Percentiles rank a stretch among this genome's conserved stretches.
Conservation (phyloP, 2,888 invertebrate species). For the Dioctria rufipes region DNA sequence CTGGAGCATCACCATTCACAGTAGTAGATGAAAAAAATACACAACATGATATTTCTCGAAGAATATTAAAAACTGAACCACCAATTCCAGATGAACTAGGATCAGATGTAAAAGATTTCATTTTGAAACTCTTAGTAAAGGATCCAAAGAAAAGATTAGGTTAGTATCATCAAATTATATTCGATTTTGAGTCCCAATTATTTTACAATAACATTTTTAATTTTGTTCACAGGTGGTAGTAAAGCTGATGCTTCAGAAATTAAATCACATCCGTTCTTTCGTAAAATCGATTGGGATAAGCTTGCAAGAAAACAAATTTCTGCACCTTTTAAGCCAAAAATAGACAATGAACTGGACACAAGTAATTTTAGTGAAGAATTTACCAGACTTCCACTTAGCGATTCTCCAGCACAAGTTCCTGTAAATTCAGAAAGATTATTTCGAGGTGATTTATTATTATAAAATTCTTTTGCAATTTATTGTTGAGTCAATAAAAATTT, state of each 20-base stretch:
- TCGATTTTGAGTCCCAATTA: background rate
- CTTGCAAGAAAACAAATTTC: conserved; percentile 83
- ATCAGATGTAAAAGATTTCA: conserved; percentile 80
- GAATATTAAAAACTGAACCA: conserved; percentile 91
- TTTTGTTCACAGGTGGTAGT: conserved; percentile 78
- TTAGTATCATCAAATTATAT: conserved; percentile 52
- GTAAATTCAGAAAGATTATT: conserved; percentile 89
- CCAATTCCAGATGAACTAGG: conserved; percentile 89
- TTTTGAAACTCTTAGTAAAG: conserved; percentile 87
- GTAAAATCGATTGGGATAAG: conserved; percentile 86
- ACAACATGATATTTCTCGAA: conserved; percentile 93
- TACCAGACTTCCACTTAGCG: conserved; percentile 91
- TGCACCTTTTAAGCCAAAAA: conserved; percentile 93
- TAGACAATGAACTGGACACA: conserved; percentile 90
- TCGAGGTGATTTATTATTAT: conserved; percentile 74
- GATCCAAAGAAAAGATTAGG: conserved; percentile 87
- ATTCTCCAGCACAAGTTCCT: conserved; percentile 92
- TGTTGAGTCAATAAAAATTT: background rate
- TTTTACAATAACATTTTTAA: background rate
- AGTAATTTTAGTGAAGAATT: conserved; percentile 98
- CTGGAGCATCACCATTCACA: conserved; percentile 97
- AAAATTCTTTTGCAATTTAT: background rate
- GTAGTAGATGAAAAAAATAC: conserved; percentile 95
- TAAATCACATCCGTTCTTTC: conserved; percentile 91
- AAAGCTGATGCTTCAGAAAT: conserved; percentile 89